These are phyloP conservation scores for Caradrina kadenii DNA, from an alignment of 2,888 invertebrate species.

Conservation along the genomic window DNA sequence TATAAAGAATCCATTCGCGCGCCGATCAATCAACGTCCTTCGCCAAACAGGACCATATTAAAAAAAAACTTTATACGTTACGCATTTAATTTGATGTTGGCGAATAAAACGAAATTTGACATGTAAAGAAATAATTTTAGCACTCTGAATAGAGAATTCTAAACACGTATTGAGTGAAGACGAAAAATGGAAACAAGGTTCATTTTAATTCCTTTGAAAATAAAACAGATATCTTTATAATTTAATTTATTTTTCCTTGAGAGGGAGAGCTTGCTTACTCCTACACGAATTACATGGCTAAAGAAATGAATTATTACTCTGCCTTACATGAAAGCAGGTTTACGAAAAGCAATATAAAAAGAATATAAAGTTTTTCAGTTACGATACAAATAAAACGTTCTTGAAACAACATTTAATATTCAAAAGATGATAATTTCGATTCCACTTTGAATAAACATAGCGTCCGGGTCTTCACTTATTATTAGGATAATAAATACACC, in stretches of 20 bases:
- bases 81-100: slow-evolving; percentile 41
- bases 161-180: slow-evolving; percentile 9
- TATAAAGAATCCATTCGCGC: slow-evolving; percentile 58
- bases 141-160: slow-evolving; percentile 8
- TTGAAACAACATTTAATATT: slow-evolving; percentile 12
- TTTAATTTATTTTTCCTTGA: slow-evolving; percentile 1
- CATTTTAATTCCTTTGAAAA: slow-evolving; percentile 5
- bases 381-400: neutral
- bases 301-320: neutral
- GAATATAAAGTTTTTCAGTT: neutral
- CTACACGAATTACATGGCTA: neutral
- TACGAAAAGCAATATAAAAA: neutral
- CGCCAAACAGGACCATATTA: slow-evolving; percentile 54
- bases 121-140: slow-evolving; percentile 42
- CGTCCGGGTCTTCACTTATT: neutral
- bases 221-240: neutral
- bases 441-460: neutral
- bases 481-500: too few species aligned
- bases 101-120: slow-evolving; percentile 10
- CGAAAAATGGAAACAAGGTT: slow-evolving; percentile 8
- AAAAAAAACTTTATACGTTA: slow-evolving; percentile 48
- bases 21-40: slow-evolving; percentile 66
- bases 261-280: neutral
- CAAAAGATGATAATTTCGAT: slow-evolving; percentile 1
- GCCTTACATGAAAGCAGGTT: neutral